Percentiles rank a stretch among this genome's conserved stretches.
Evolutionary conservation across 2,888 invertebrate species (phyloP).

Genomic region (Lypha dubia): DNA sequence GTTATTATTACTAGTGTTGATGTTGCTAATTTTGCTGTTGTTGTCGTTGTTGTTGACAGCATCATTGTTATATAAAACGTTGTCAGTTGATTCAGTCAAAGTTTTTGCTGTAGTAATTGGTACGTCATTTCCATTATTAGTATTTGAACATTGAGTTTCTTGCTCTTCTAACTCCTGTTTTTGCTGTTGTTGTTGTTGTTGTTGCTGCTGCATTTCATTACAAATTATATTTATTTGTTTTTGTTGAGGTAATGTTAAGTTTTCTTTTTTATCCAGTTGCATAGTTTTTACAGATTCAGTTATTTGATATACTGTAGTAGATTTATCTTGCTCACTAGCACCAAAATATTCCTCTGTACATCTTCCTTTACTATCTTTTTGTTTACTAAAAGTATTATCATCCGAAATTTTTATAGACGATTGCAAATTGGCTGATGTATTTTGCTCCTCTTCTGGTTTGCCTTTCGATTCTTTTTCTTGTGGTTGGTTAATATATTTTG

Average conservation of each 20-base stretch:
- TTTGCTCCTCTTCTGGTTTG: slow-evolving; percentile 27
- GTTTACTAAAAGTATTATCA: slow-evolving; percentile 37
- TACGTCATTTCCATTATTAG: slow-evolving; percentile 59
- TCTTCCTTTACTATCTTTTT: slow-evolving; percentile 16
- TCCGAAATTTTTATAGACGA: slow-evolving; percentile 20
- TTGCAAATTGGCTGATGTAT: not conserved
- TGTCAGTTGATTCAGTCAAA: slow-evolving; percentile 17
- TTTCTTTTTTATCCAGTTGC: slow-evolving; percentile 65
- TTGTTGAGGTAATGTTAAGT: slow-evolving; percentile 59
- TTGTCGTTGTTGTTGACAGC: slow-evolving; percentile 37
- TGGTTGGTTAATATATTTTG: slow-evolving; percentile 60
- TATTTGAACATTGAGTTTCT: slow-evolving; percentile 34
- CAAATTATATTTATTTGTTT: slow-evolving; percentile 42
- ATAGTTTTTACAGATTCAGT: slow-evolving; percentile 57
- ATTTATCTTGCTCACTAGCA: slow-evolving; percentile 52
- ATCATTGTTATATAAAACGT: slow-evolving; percentile 43
- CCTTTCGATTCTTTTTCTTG: slow-evolving; percentile 44
- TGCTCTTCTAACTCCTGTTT: slow-evolving; percentile 14
- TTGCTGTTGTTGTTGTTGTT: slow-evolving; percentile 23
- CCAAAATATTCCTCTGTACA: slow-evolving; percentile 34
- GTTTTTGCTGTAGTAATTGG: slow-evolving; percentile 51
- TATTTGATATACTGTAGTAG: slow-evolving; percentile 16
- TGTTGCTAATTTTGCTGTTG: no score
- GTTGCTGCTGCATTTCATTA: no score
- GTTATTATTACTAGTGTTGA: slow-evolving; percentile 56